Conservation (phyloP, 1,140 invertebrate genomes). For the Spodoptera litura region DNA sequence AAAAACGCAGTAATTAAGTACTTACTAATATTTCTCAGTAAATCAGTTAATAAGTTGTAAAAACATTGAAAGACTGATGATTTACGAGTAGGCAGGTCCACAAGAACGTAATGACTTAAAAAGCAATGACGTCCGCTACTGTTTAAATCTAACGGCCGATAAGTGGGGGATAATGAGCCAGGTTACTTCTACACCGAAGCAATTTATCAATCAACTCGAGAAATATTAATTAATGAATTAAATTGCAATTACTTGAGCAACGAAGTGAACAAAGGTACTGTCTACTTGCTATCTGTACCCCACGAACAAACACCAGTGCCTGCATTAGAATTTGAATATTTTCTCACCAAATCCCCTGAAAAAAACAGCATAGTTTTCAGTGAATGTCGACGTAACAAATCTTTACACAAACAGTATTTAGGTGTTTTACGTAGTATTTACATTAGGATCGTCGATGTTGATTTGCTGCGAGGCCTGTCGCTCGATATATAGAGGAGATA, state of each 20-base stretch:
- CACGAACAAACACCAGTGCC: neutral
- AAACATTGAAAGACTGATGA: neutral
- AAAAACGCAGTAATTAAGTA: too few relatives aligned
- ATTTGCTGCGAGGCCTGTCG: slow-evolving; percentile 65
- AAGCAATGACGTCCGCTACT: too few relatives aligned
- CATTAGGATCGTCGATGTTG: slow-evolving; percentile 70
- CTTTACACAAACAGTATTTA: slow-evolving; percentile 80
- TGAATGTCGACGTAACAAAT: slow-evolving; percentile 57
- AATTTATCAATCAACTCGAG: slow-evolving; percentile 2
- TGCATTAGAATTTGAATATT: neutral
- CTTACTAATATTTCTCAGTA: too few relatives aligned
- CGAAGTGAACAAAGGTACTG: too few relatives aligned
- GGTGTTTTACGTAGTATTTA: slow-evolving; percentile 79
- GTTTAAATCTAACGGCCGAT: neutral
- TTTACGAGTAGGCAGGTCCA: neutral
- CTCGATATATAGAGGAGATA: slow-evolving; percentile 71
- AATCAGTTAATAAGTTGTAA: too few relatives aligned
- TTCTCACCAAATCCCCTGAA: slow-evolving; percentile 18
- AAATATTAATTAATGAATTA: neutral
- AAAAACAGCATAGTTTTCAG: slow-evolving; percentile 41
- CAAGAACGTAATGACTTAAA: too few relatives aligned
- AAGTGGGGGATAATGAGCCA: neutral
- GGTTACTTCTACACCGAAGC: neutral
- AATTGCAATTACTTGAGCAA: neutral
- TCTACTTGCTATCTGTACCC: too few relatives aligned